These are phyloP conservation scores for Amazona finschi DNA, from an alignment of 2,797 vertebrate species.

Conservation along the genomic window DNA sequence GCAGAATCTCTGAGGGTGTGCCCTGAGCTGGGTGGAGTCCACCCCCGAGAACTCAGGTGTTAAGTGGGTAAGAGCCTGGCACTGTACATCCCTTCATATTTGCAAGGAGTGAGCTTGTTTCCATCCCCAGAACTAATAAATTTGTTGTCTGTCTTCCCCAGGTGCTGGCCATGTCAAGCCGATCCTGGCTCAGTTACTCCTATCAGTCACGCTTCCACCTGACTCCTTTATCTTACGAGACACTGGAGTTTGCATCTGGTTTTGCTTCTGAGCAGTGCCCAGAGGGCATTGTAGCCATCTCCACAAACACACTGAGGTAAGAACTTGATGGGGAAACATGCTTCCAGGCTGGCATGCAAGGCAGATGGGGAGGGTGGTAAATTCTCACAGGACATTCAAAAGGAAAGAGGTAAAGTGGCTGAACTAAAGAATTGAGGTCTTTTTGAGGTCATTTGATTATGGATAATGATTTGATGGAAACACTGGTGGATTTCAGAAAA, in stretches of 20 bases:
- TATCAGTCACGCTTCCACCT: too few species aligned
- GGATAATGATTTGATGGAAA: background rate
- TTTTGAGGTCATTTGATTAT: background rate
- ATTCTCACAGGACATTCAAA: background rate
- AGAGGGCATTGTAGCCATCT: too few species aligned
- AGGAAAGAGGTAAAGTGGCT: background rate
- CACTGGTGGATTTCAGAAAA: background rate
- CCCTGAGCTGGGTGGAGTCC: background rate
- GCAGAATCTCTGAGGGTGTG: background rate
- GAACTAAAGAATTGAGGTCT: background rate
- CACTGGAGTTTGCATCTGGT: too few species aligned
- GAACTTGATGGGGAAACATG: too few species aligned
- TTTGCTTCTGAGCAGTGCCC: too few species aligned
- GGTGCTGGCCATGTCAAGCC: conserved; percentile 76
- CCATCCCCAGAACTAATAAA: background rate
- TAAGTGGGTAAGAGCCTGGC: background rate
- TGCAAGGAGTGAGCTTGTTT: background rate
- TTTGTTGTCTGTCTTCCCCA: conserved; percentile 45
- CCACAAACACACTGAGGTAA: too few species aligned
- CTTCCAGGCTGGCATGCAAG: background rate
- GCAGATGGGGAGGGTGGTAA: rapidly evolving
- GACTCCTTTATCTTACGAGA: too few species aligned
- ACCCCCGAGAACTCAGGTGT: background rate
- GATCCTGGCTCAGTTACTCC: too few species aligned
- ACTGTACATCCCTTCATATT: rapidly evolving